Base-by-base conservation (phyloP, 2,113 vertebrate species). In the Hystrix cristata region DNA sequence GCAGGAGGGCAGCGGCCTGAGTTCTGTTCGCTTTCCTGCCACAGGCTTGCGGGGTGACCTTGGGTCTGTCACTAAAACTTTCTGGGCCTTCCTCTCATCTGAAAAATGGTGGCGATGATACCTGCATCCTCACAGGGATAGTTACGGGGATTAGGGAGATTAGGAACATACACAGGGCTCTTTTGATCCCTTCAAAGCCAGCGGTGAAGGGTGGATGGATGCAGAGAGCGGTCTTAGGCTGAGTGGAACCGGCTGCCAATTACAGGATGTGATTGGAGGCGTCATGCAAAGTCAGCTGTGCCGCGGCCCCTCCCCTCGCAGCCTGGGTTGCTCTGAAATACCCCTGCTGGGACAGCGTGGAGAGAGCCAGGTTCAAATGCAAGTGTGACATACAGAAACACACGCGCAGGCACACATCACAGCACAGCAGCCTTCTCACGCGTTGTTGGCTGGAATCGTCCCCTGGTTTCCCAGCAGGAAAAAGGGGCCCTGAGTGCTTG, bases 131-230 rank as follows among this genome's bases (percentile, higher is more conserved):
- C 64, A 25, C 92, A 59, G 92, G 92, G 84, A 95, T 90, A 23
- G 94, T 80, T 67, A 46, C 0, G 81, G 85, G 96, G 97, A 98
- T 98, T 97, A 97, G 96, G 67, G 97, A 97, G 97, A 96, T 97
- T 97, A 97, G 90, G 94, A 95, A 97, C 94, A 92, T 11, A 81
- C 92, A 96, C 92, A 78, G 94, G 92, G 69, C 92, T 72, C 97
- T 97, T 96, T 97, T 97, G 97, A 97, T 97, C 97, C 96, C 90
- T 94, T 87, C 90, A 92, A 95, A 97, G 97, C 78, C 85, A 87
- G 86, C 89, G 62, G 74, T 4, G 62, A 84, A 85, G 87, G 96
- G 87, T 90, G 95, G 95, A 74, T 84, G 79, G 94, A 72, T 23
- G 81, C 96, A 95, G 92, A 90, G 55, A 67, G 95, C 9, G 0